phyloP scores from a whole-genome alignment of 37 sponge, comb jelly and placozoan species.

The Aplysina aerophoba region DNA sequence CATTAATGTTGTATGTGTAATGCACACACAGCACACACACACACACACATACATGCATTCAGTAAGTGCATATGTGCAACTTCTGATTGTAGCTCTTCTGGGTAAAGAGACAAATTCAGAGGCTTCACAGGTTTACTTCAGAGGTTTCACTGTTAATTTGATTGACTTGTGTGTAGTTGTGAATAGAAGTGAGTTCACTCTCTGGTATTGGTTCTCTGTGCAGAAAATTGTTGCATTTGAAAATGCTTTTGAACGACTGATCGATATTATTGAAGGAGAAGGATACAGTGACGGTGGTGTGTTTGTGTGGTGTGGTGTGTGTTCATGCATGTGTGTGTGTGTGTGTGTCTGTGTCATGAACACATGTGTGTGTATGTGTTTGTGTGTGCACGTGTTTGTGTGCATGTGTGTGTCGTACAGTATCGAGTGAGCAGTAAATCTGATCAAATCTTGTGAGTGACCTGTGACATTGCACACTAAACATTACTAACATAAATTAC shows the following conservation, averaged over 20 bases:
- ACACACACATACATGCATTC: too few species aligned
- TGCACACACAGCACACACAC: too few species aligned
- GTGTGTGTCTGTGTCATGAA: constrained; percentile 23
- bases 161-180: not conserved
- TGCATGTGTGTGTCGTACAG: not conserved
- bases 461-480: too few species aligned
- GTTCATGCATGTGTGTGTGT: not conserved
- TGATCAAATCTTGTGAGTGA: too few species aligned
- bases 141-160: too few species aligned
- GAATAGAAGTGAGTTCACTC: not conserved
- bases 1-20: too few species aligned
- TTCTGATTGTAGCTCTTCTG: too few species aligned
- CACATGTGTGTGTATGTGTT: constrained; percentile 20
- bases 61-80: too few species aligned
- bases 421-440: too few species aligned
- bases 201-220: not conserved
- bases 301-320: not conserved
- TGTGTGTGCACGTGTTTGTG: constrained; percentile 25
- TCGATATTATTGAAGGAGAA: constrained; percentile 75
- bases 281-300: constrained; percentile 90
- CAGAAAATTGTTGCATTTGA: constrained; percentile 96
- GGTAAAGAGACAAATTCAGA: too few species aligned
- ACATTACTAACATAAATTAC: too few species aligned
- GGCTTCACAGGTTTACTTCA: too few species aligned
- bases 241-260: constrained; percentile 90